These are phyloP conservation scores for Cheilinus undulatus DNA, from an alignment of 2,113 vertebrate genomes.

Conservation along the genomic window DNA sequence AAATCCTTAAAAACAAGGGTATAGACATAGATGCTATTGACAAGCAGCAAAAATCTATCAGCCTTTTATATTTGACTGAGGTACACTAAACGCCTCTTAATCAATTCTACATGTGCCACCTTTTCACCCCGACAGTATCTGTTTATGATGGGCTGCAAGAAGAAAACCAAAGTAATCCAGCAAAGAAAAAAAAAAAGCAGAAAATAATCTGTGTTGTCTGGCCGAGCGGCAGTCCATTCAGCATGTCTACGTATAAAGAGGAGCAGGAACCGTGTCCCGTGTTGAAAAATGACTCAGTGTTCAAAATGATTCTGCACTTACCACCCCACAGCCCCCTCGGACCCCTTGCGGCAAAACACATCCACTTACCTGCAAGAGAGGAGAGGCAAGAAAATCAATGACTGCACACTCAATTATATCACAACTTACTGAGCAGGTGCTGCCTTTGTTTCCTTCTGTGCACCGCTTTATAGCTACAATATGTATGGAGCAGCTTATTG, in stretches of 20 bases:
- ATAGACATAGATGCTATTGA: slow-evolving; percentile 64
- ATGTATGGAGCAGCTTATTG: slow-evolving; percentile 21
- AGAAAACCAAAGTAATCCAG: neutral
- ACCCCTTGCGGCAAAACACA: slow-evolving; percentile 73
- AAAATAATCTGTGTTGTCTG: slow-evolving; percentile 19
- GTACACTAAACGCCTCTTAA: slow-evolving; percentile 46
- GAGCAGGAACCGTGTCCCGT: slow-evolving; percentile 34
- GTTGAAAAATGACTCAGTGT: slow-evolving; percentile 72
- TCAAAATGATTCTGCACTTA: slow-evolving; percentile 71
- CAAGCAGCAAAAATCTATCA: slow-evolving; percentile 81
- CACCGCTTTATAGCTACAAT: slow-evolving; percentile 15
- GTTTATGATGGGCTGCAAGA: slow-evolving; percentile 9
- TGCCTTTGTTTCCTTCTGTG: slow-evolving; percentile 50
- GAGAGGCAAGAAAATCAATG: slow-evolving; percentile 81
- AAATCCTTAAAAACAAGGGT: slow-evolving; percentile 13
- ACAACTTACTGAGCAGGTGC: slow-evolving; percentile 51
- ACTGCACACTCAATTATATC: slow-evolving; percentile 75
- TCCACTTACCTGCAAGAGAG: slow-evolving; percentile 82
- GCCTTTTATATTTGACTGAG: slow-evolving; percentile 73
- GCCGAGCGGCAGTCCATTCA: slow-evolving; percentile 37
- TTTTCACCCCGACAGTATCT: slow-evolving; percentile 10
- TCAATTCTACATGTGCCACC: slow-evolving; percentile 62
- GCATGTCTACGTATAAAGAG: slow-evolving; percentile 42
- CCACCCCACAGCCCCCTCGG: slow-evolving; percentile 61
- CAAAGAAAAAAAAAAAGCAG: neutral